These are phyloP conservation scores for Gymnothorax reevesii DNA, from an alignment of 2,797 vertebrate species.

Conservation along the genomic window DNA sequence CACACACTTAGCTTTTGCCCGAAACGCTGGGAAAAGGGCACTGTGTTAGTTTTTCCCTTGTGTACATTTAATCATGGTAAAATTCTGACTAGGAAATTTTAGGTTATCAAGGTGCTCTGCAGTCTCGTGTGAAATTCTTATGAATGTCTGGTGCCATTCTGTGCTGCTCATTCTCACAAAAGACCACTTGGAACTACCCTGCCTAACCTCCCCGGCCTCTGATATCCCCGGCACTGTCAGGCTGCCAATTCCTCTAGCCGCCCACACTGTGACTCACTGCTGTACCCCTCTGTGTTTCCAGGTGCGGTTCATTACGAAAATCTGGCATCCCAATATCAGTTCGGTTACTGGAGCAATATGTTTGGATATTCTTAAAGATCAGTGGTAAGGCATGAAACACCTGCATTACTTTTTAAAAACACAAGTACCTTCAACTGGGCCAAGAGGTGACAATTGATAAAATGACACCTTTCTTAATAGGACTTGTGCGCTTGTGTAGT, in stretches of 20 bases:
- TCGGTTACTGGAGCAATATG: slow-evolving; percentile 99
- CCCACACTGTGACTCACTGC: neutral
- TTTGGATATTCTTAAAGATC: slow-evolving; percentile 99
- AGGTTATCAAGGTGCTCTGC: neutral
- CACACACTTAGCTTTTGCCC: neutral
- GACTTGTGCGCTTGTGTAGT: neutral
- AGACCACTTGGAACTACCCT: neutral
- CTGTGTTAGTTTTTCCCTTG: neutral
- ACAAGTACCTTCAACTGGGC: neutral
- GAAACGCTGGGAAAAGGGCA: neutral
- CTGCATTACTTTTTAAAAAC: neutral
- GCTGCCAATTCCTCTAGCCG: neutral
- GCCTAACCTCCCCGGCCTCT: neutral
- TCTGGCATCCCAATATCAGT: slow-evolving; percentile 99
- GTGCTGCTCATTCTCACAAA: neutral
- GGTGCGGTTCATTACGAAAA: slow-evolving; percentile 99
- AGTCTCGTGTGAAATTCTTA: neutral
- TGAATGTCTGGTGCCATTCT: neutral
- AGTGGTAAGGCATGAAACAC: slow-evolving; percentile 82
- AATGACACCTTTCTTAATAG: neutral
- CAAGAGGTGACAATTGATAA: neutral
- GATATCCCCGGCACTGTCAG: neutral
- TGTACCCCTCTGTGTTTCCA: slow-evolving; percentile 61
- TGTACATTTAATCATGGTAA: neutral
- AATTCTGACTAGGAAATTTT: neutral